Percentiles rank a stretch among this genome's conserved stretches.
phyloP scores from a whole-genome alignment of 1,140 invertebrate genomes.

The Drosophila insularis region DNA sequence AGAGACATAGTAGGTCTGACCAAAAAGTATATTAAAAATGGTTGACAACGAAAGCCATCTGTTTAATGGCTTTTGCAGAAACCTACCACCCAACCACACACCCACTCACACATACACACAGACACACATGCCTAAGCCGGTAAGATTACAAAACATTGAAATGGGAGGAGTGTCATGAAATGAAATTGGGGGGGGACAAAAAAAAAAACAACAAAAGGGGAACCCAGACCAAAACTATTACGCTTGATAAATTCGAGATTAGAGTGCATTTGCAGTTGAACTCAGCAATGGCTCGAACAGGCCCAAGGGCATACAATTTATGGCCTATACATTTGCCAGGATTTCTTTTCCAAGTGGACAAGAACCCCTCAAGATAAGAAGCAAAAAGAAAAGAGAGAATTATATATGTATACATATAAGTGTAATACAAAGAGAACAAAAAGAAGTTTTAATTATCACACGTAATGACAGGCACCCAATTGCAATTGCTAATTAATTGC shows the following conservation, averaged over 20 bases:
- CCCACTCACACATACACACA: conserved; percentile 37
- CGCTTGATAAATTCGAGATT: conserved; percentile 81
- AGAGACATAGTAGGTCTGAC: conserved; percentile 16
- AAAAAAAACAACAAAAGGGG: conserved; percentile 27
- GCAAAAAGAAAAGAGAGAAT: too few relatives aligned
- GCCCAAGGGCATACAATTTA: conserved; percentile 71
- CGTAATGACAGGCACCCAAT: conserved; percentile 73
- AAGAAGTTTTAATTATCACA: conserved; percentile 79
- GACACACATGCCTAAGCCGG: conserved; percentile 53
- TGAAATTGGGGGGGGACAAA: conserved; percentile 24
- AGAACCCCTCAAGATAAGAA: neutral
- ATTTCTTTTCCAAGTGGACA: conserved; percentile 49
- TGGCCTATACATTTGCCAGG: conserved; percentile 68
- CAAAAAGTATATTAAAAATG: conserved; percentile 54
- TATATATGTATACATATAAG: too few relatives aligned
- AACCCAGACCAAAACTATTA: conserved; percentile 62
- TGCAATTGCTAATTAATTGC: conserved; percentile 82
- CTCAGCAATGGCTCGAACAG: conserved; percentile 27
- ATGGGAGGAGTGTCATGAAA: neutral
- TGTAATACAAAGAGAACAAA: conserved; percentile 12
- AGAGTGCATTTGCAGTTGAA: conserved; percentile 79
- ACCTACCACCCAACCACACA: conserved; percentile 21
- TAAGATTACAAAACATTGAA: conserved; percentile 68
- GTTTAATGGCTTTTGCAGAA: conserved; percentile 63
- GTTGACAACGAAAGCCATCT: conserved; percentile 79